Base-by-base conservation (phyloP, 2,888 invertebrate species). In the Camptogramma bilineatum region DNA sequence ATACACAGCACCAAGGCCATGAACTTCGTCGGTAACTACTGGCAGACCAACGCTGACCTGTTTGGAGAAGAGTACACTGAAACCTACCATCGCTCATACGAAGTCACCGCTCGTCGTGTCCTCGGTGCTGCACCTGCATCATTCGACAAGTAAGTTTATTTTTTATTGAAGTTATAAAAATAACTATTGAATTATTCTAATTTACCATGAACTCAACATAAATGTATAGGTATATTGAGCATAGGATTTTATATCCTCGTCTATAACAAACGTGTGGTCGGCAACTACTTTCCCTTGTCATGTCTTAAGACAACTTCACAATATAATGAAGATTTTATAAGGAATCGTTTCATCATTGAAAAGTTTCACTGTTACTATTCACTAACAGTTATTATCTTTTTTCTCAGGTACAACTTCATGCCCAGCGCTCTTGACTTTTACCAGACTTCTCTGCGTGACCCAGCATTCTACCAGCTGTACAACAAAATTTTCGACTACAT, bases 381-480 rank as follows among this genome's bases (percentile, higher is more conserved):
- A n/a, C n/a, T n/a, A n/a, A n/a, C n/a, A n/a, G n/a, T n/a, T n/a
- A n/a, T 56, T 54, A 64, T 66, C 67, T 52, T 39, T 31, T 50
- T 4, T 84, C 83, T 16, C 80, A 93, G 92, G 66, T 86, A 88
- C 76, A 76, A 75, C 34, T 84, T 93, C 62, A 76, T 92, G 19
- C 95, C 96, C 17, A 93, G 94, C 24, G 94, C 94, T 16, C 90
- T 96, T 51, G 94, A 95, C 79, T 94, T 94, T 79, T 94, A 94
- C 80, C 94, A 94, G 77, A 95, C 96, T 5, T 94, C 95, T 69
- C 83, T 95, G 74, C 95, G 96, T 69, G 96, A 96, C 81, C 96
- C 96, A 18, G 94, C 94, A 47, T 96, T 95, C 94, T 96, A 95
- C 85, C 94, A 95, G 66, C 84, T 96, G 55, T 95, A 95, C 87